Base-by-base conservation (phyloP, 2,888 invertebrate species). In the Amblyjoppa proteus region DNA sequence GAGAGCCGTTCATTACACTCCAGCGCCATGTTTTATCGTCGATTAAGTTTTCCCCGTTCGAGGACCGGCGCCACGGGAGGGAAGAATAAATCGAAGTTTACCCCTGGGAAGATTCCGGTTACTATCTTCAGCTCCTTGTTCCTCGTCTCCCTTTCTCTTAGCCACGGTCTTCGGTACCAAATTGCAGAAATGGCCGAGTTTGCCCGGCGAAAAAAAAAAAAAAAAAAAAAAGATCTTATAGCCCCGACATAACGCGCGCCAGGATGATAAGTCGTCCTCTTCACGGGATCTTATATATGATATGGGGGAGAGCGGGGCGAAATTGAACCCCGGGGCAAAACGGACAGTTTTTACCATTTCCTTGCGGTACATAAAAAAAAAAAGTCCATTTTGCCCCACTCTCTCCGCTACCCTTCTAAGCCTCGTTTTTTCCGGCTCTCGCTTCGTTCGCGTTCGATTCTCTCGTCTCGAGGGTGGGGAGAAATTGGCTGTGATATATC, bases 21-120 rank as follows among this genome's bases (percentile, higher is more conserved):
- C 66, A 34, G 66, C 66, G 76, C 66, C 66, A 53, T 76, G 66
- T 66, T 76, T 76, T 76, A 76, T 76, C 76, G 76, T 76, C 76
- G 76, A 76, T 76, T 76, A 76, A 76, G 76, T 76, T 76, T 76
- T 76, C 49, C 76, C 76, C 51, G 34, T 25, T 58, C 76, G 76
- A 49, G 68, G 16, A 66, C 38, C 58, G 16, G 34, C 58, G 41
- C 56, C 71, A 34, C 34, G 56, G 58, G 58, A 41, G 73, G 58
- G 58, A 58, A 41, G 73, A 56, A 73, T 73, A 73, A 73, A 73
- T 73, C 73, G 56, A 58, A 73, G 38, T 73, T 73, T 58, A 38
- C 73, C 58, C 20, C 45, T 20, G 73, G 58, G 38, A 73, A 73
- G 58, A 73, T 58, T 25, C 41, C 34, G 13, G 16, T 31, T 41